phyloP scores from a whole-genome alignment of 2,113 vertebrate genomes.

The Clarias gariepinus region DNA sequence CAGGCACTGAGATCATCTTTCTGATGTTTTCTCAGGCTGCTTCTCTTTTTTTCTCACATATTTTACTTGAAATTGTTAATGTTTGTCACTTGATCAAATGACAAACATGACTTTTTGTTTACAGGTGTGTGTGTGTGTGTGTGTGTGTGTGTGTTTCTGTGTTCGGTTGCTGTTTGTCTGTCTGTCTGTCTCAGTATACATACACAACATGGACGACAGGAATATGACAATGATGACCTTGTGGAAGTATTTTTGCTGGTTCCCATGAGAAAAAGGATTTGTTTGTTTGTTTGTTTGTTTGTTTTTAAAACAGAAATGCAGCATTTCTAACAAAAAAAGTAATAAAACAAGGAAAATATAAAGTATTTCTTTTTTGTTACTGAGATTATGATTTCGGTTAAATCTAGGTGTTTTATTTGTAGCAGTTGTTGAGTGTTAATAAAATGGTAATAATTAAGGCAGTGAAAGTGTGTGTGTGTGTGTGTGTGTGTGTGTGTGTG shows the following conservation, averaged over 20 bases:
- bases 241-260: background rate
- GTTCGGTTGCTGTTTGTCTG: too few species aligned
- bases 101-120: background rate
- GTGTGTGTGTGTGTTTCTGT: constrained; percentile 13
- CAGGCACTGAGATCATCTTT: constrained; percentile 23
- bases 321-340: too few species aligned
- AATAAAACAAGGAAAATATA: too few species aligned
- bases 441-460: background rate
- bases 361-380: background rate
- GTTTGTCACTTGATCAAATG: background rate
- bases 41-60: background rate
- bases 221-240: background rate
- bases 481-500: constrained; percentile 22
- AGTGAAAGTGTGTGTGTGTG: background rate
- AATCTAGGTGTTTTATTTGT: background rate
- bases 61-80: background rate
- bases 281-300: background rate
- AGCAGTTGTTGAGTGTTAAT: background rate
- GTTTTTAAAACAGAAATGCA: background rate
- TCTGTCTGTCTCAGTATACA: too few species aligned
- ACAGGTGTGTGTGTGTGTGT: constrained; percentile 12
- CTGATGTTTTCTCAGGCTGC: constrained; percentile 9
- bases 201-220: too few species aligned
- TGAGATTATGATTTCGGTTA: background rate
- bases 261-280: background rate